Conservation (phyloP, 1,140 invertebrate genomes). For the Theocolax elegans region DNA sequence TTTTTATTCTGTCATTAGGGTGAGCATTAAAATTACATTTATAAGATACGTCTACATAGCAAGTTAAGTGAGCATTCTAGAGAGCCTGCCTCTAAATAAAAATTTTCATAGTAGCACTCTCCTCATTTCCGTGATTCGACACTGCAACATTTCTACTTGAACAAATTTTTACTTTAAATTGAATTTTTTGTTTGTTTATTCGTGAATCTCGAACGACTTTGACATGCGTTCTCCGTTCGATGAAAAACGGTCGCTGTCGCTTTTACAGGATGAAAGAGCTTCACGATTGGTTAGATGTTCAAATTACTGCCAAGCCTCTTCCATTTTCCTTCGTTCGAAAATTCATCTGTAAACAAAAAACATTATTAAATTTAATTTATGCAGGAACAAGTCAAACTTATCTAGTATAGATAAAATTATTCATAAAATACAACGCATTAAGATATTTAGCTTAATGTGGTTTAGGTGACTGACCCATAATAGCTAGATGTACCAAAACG, state of each 20-base stretch:
- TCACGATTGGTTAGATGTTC: background rate
- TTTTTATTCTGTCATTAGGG: constrained; percentile 3
- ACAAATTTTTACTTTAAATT: constrained; percentile 12
- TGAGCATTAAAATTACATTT: no score
- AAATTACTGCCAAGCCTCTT: background rate
- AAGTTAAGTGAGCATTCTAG: constrained; percentile 33
- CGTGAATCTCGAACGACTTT: constrained; percentile 13
- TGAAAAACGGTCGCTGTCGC: constrained; percentile 12
- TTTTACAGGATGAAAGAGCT: background rate
- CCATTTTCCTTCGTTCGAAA: constrained; percentile 23
- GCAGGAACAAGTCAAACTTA: background rate
- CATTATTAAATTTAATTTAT: background rate
- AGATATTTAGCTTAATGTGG: constrained; percentile 14
- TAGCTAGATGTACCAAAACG: background rate
- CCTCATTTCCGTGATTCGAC: constrained; percentile 17
- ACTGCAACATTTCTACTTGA: constrained; percentile 27
- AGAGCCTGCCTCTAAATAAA: constrained; percentile 39
- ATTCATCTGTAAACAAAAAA: constrained; percentile 18
- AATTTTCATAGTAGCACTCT: background rate
- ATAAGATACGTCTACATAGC: constrained; percentile 1
- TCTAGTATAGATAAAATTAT: background rate
- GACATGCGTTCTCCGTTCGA: background rate
- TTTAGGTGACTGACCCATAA: constrained; percentile 33
- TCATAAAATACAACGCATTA: background rate
- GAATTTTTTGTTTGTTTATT: constrained; percentile 13